Conservation (phyloP, 2,797 vertebrate species). For the Allobates femoralis region DNA sequence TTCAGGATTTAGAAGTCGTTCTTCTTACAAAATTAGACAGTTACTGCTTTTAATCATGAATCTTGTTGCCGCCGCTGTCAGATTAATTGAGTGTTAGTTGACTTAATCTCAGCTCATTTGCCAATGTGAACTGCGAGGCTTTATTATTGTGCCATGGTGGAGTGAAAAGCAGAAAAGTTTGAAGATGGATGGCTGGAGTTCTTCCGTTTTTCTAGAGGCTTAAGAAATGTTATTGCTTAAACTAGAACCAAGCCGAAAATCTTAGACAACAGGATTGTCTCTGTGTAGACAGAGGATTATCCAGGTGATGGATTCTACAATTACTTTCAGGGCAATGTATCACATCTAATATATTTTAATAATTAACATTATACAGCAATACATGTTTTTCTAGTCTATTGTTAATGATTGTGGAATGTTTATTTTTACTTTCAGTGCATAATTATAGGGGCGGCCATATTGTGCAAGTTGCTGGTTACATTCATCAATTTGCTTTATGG, state of each 20-base stretch:
- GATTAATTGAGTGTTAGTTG: conserved; percentile 46
- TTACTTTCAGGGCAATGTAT: background rate
- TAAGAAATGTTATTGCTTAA: conserved; percentile 10
- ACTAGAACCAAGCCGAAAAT: background rate
- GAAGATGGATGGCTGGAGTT: background rate
- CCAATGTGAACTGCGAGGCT: background rate
- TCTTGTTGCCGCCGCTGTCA: conserved; percentile 27
- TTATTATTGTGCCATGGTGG: background rate
- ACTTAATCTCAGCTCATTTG: conserved; percentile 41
- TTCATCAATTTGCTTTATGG: no score
- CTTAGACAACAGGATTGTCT: background rate
- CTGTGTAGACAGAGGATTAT: background rate
- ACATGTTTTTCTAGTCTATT: no score
- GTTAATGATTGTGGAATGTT: no score
- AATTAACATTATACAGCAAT: no score
- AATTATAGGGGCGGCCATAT: no score
- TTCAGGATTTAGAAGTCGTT: conserved; percentile 41
- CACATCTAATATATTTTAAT: no score
- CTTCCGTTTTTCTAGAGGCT: background rate
- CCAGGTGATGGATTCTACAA: background rate
- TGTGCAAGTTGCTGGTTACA: no score
- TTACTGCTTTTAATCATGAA: conserved; percentile 50
- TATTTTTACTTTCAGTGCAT: no score
- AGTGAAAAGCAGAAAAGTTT: conserved; percentile 1
- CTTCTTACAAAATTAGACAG: conserved; percentile 43